Evolutionary conservation across 2,888 invertebrate genomes (phyloP), one percentile per base, ranked within the genome.

Genomic region (Bombyx huttoni): DNA sequence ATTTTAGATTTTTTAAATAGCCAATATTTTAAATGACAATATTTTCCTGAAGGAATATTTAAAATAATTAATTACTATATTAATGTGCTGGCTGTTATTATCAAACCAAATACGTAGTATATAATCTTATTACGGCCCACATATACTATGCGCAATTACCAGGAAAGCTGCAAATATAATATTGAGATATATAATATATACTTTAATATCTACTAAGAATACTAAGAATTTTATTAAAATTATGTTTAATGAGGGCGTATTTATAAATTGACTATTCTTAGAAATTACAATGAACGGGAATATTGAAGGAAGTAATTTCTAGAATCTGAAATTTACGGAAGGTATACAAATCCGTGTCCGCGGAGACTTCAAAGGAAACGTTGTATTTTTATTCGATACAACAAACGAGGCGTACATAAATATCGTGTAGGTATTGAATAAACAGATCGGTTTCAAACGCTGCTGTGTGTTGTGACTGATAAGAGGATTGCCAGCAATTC

Each of bases 401-500:
- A 59, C 62, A 59, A 60, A 10, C 48, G 52, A 52, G 58, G 40
- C 53, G 50, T 57, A 52, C 34, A 49, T 48, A 52, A 49, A 50
- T 50, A 50, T 48, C 50, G 48, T 50, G 50, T 50, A 47, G 48
- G 52, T 52, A 51, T 34, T 58, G 53, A 63, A 62, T 61, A 60
- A 65, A 68, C 56, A 62, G 65, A 67, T 67, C 63, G 64, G 65
- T 61, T 56, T 59, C 65, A 64, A 60, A 55, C 60, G 56, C 54
- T 57, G 60, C 65, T 61, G 62, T 60, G 54, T 59, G 54, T 61
- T 62, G 63, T 64, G 69, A 67, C 68, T 61, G 81, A 81, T 81
- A 79, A 77, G 60, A 61, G 66, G 76, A 75, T 80, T 78, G 70
- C 62, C 64, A 64, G 64, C 69, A 70, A 73, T 70, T 78, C 78